A percentile compares a stretch with the other conserved stretches of the same genome.
Conservation (phyloP, 30 jellyfish, hydroid and myxozoan genomes). For the Cassiopea andromeda region DNA sequence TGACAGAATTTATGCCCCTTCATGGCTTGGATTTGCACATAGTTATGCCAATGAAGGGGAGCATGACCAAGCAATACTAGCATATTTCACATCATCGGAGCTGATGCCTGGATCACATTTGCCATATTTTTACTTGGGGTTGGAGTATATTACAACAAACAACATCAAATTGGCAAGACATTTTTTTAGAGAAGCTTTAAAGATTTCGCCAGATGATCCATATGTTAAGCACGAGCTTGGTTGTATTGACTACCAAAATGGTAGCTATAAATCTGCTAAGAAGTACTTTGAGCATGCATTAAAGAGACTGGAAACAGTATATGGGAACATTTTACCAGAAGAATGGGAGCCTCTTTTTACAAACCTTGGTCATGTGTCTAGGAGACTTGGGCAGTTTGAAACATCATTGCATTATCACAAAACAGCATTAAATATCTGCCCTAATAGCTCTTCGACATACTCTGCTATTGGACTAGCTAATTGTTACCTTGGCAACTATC, state of each 20-base stretch:
- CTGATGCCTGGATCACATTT: slow-evolving; percentile 97
- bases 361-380: slow-evolving; percentile 87
- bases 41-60: slow-evolving; percentile 96
- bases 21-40: slow-evolving; percentile 99
- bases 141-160: slow-evolving; percentile 77
- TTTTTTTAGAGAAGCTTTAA: slow-evolving; percentile 81
- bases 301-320: slow-evolving; percentile 54
- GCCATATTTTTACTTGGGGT: slow-evolving; percentile 83
- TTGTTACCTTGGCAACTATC: slow-evolving; percentile 55
- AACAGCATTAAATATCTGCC: slow-evolving; percentile 69
- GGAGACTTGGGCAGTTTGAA: slow-evolving; percentile 76
- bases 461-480: slow-evolving; percentile 86
- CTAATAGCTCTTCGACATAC: slow-evolving; percentile 80
- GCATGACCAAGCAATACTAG: slow-evolving; percentile 96
- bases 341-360: slow-evolving; percentile 91
- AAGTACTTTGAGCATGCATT: slow-evolving; percentile 67
- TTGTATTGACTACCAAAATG: slow-evolving; percentile 81
- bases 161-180: slow-evolving; percentile 80
- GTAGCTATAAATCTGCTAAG: slow-evolving; percentile 81
- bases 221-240: slow-evolving; percentile 90
- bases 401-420: slow-evolving; percentile 71
- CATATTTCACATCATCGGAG: slow-evolving; percentile 87
- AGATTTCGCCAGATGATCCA: slow-evolving; percentile 93
- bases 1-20: slow-evolving; percentile 86
- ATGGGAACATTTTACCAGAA: slow-evolving; percentile 58